These are phyloP conservation scores for Synergus itoensis DNA, from an alignment of 2,888 invertebrate species.

Conservation along the genomic window DNA sequence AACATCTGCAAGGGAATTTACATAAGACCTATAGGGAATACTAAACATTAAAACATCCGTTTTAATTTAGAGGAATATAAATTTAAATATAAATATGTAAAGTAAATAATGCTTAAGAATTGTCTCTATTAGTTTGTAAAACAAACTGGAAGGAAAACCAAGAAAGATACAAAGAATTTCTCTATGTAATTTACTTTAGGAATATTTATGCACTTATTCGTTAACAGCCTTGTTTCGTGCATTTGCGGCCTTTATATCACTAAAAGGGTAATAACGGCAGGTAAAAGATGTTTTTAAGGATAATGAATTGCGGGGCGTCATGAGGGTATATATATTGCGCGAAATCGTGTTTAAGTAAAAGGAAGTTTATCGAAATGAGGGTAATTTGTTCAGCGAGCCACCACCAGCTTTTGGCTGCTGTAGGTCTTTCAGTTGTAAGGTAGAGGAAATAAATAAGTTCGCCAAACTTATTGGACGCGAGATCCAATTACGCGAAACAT, in stretches of 20 bases:
- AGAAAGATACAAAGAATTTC: too few relatives aligned
- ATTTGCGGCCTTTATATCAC: neutral
- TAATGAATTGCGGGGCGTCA: conserved; percentile 30
- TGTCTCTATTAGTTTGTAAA: neutral
- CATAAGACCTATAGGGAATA: conserved; percentile 18
- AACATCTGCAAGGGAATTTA: neutral
- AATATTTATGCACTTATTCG: neutral
- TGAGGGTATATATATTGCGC: conserved; percentile 17
- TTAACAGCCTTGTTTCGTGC: neutral
- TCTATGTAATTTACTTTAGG: too few relatives aligned
- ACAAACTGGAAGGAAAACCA: neutral
- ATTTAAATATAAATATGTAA: conserved; percentile 19
- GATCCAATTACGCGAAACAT: conserved; percentile 40
- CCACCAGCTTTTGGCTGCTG: conserved; percentile 35
- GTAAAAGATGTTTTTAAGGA: conserved; percentile 13
- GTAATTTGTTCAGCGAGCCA: conserved; percentile 36
- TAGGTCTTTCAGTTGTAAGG: conserved; percentile 37
- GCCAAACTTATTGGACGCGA: conserved; percentile 41
- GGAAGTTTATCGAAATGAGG: conserved; percentile 38
- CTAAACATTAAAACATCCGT: too few relatives aligned
- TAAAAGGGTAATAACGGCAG: conserved; percentile 1
- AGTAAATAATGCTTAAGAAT: neutral
- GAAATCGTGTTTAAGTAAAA: neutral
- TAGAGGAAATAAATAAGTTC: conserved; percentile 39
- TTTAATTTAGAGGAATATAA: too few relatives aligned